A percentile compares a stretch with the other conserved stretches of the same genome.
phyloP scores from a whole-genome alignment of 2,888 invertebrate genomes.

The Parelbella ahira region DNA sequence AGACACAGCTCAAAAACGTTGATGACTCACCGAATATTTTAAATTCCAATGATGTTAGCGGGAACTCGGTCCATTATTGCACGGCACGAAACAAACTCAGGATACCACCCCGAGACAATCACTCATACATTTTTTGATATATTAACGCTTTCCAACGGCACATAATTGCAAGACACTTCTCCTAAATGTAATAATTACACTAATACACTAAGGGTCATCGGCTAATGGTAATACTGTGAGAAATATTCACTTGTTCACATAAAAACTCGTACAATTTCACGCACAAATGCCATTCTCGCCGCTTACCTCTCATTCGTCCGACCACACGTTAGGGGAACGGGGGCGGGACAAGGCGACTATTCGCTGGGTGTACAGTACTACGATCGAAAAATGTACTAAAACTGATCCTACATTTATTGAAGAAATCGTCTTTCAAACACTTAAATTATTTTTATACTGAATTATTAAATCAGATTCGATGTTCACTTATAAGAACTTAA shows the following conservation, averaged over 20 bases:
- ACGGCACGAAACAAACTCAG: slow-evolving; percentile 62
- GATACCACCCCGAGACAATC: slow-evolving; percentile 65
- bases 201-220: slow-evolving; percentile 44
- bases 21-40: slow-evolving; percentile 78
- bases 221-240: slow-evolving; percentile 48
- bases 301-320: slow-evolving; percentile 45
- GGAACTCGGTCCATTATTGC: slow-evolving; percentile 71
- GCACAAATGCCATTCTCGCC: slow-evolving; percentile 65
- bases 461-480: too few relatives aligned
- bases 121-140: slow-evolving; percentile 57
- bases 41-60: slow-evolving; percentile 75
- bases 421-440: too few relatives aligned
- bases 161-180: slow-evolving; percentile 42
- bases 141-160: slow-evolving; percentile 52
- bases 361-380: slow-evolving; percentile 5
- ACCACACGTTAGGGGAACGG: slow-evolving; percentile 38
- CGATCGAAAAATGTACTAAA: slow-evolving; percentile 3
- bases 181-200: slow-evolving; percentile 39
- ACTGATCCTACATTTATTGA: too few relatives aligned
- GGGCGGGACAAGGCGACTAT: slow-evolving; percentile 31
- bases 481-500: too few relatives aligned
- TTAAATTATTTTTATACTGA: too few relatives aligned
- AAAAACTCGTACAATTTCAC: slow-evolving; percentile 70
- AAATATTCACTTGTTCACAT: slow-evolving; percentile 67
- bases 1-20: slow-evolving; percentile 44